Conservation (phyloP, 2,113 vertebrate genomes). For the Shinisaurus crocodilurus region DNA sequence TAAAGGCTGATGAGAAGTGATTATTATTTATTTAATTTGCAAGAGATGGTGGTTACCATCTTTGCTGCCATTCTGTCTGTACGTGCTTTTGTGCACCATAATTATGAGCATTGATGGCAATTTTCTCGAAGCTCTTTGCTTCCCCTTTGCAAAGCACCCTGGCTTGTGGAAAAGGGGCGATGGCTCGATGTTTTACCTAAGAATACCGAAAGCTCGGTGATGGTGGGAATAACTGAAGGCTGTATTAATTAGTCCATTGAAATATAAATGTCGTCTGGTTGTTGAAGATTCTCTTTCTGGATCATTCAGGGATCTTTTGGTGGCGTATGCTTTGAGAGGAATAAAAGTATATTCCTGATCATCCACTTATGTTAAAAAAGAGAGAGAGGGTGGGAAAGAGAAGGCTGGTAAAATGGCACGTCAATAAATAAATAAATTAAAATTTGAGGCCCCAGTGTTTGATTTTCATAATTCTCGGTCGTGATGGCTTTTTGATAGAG, state of each 20-base stretch:
- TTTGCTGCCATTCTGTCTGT: conserved; percentile 61
- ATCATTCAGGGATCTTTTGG: conserved; percentile 73
- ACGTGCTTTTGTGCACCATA: conserved; percentile 43
- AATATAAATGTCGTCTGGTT: conserved; percentile 19
- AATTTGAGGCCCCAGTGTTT: conserved; percentile 36
- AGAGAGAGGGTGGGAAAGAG: conserved; percentile 40
- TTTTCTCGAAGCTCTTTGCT: neutral
- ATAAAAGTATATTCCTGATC: conserved; percentile 62
- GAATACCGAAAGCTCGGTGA: conserved; percentile 47
- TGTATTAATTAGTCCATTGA: conserved; percentile 54
- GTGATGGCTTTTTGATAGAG: conserved; percentile 66
- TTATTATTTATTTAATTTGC: neutral
- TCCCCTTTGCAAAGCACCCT: conserved; percentile 4
- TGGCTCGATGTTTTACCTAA: conserved; percentile 41
- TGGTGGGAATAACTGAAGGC: conserved; percentile 59
- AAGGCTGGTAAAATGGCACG: neutral
- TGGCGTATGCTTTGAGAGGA: conserved; percentile 50
- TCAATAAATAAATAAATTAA: conserved; percentile 58
- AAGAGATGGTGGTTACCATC: conserved; percentile 37
- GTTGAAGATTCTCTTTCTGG: conserved; percentile 72
- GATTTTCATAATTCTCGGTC: conserved; percentile 61
- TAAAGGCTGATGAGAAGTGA: conserved; percentile 64
- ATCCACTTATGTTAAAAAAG: conserved; percentile 57
- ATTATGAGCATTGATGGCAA: conserved; percentile 13
- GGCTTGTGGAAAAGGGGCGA: conserved; percentile 17